Evolutionary conservation across 2,113 vertebrate genomes (phyloP), one percentile per base, ranked within the genome.

Genomic region (Sapajus apella): DNA sequence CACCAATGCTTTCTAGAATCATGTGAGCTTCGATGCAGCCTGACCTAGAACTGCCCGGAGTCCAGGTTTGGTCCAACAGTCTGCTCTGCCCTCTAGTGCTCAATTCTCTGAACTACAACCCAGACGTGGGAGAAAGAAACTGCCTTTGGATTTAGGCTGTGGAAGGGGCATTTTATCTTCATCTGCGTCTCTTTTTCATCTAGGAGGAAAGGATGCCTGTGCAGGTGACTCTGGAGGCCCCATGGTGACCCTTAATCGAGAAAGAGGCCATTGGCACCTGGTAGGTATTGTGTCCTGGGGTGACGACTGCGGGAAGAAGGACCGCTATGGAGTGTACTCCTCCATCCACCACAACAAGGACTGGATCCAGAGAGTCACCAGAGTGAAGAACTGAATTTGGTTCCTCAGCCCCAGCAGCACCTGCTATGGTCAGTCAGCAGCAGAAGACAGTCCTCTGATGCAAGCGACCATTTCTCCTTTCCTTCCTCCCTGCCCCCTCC

Each of bases 151-250:
- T 76, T 93, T 32, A 83, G 13, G 6, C 64, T 68, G 37, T 43
- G 47, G 7, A 68, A 73, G 4, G 2, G 30, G 11, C 14, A 0
- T 5, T 72, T 61, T 47, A 13, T 16, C 82, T 87, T 50, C 27
- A 86, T 11, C 2, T 43, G 58, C 4, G 1, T 92, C 85, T 95
- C 32, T 79, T 82, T 55, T 91, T 92, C 47, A 27, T 76, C 12
- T n/a, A 98, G 98, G 98, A 1, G 98, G 98, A 0, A 98, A 97
- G 68, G 98, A 99, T 0, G 97, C 98, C 40, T 99, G 98, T 83
- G 89, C 97, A 0, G 98, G 98, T 2, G 98, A 99, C 64, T 98
- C 98, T 10, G 98, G 98, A 47, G 98, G 98, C 9, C 98, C 98
- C 30, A 98, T 98, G 98, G 98, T 98, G 87, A 98, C 98, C 17